Conservation (phyloP, 2,113 vertebrate genomes). For the Salvelinus namaycush region DNA sequence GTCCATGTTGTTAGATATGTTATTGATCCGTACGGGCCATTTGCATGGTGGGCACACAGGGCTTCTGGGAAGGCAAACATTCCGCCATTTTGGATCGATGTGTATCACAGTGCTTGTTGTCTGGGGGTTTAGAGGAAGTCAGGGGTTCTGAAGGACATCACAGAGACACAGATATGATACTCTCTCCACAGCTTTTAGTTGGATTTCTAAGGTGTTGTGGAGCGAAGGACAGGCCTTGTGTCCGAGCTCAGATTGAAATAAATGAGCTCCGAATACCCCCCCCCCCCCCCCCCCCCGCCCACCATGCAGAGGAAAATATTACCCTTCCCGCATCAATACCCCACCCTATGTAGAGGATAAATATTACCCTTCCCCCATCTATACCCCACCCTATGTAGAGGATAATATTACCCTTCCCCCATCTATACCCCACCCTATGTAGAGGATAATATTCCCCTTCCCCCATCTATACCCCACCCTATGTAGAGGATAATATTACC, state of each 20-base stretch:
- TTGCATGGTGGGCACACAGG: background rate
- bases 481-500: too few relatives aligned
- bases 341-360: too few relatives aligned
- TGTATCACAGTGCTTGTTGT: background rate
- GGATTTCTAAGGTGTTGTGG: background rate
- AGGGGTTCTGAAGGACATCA: background rate
- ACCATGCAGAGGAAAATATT: too few relatives aligned
- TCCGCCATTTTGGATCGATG: background rate
- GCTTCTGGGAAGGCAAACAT: background rate
- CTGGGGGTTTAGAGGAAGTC: background rate
- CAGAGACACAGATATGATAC: background rate
- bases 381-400: too few relatives aligned
- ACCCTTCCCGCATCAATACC: too few relatives aligned
- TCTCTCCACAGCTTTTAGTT: background rate
- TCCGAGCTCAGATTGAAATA: background rate
- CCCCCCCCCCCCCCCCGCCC: too few relatives aligned
- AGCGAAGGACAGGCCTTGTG: background rate
- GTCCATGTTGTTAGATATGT: constrained; percentile 15
- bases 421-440: too few relatives aligned
- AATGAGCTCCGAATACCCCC: background rate
- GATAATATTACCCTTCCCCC: too few relatives aligned
- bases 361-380: too few relatives aligned
- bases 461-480: too few relatives aligned
- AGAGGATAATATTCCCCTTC: too few relatives aligned
- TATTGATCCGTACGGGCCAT: background rate